Evolutionary conservation across 2,888 invertebrate genomes (phyloP), one percentile per base, ranked within the genome.

Genomic region (Harpalus rubripes): DNA sequence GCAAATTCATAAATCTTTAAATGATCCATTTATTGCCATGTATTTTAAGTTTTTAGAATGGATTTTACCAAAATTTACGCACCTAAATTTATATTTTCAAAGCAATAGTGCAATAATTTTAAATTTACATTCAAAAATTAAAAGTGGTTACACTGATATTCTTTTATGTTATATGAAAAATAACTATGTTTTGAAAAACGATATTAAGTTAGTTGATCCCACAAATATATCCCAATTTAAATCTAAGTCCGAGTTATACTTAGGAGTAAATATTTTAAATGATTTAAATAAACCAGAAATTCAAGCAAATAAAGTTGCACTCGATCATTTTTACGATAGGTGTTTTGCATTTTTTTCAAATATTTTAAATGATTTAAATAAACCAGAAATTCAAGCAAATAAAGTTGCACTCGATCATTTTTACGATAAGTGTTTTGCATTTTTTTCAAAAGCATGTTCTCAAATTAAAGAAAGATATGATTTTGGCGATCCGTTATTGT

Each of bases 261-360:
- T 58, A 58, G 58, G 58, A n/a, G 58, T 58, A 58, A 58, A 16
- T 58, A 15, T 58, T 58, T 58, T n/a, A 10, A 16, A n/a, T 58
- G 58, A 16, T 58, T 58, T 16, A 58, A 16, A 15, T 16, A 15
- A 15, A 7, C 16, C 58, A 58, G 44, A 44, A 10, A n/a, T n/a
- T n/a, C n/a, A n/a, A n/a, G n/a, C n/a, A n/a, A n/a, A n/a, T n/a
- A n/a, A n/a, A n/a, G n/a, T 4, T 44, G 1, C 10, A 44, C n/a
- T n/a, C n/a, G n/a, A n/a, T n/a, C n/a, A n/a, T n/a, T n/a, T n/a
- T n/a, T n/a, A n/a, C n/a, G n/a, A n/a, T n/a, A n/a, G n/a, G n/a
- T n/a, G n/a, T n/a, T n/a, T n/a, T n/a, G n/a, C n/a, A n/a, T n/a
- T n/a, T n/a, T n/a, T n/a, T n/a, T n/a, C n/a, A n/a, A n/a, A n/a